Evolutionary conservation across 2,797 vertebrate species (phyloP).

Genomic region (Sebastes iracundus): DNA sequence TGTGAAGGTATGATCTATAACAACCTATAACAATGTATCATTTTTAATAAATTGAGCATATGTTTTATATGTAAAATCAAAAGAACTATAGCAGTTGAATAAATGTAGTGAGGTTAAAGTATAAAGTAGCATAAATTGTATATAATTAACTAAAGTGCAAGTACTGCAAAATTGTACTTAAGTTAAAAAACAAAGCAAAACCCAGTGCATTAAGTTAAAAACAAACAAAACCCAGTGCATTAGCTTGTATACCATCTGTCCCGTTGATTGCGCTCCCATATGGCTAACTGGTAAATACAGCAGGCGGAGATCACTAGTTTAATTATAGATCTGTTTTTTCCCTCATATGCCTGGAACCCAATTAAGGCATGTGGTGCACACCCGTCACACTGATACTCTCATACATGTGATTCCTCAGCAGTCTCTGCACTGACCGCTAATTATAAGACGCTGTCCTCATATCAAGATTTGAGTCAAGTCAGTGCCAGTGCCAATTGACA

Average conservation of each 20-base stretch:
- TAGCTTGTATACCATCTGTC: constrained; percentile 44
- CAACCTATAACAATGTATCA: not conserved
- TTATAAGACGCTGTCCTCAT: not conserved
- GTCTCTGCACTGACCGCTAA: constrained; percentile 17
- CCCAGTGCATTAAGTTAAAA: not conserved
- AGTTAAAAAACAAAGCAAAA: too few species aligned
- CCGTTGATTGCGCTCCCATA: constrained; percentile 25
- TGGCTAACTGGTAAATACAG: constrained; percentile 35
- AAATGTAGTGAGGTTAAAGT: not conserved
- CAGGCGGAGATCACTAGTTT: constrained; percentile 47
- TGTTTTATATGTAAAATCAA: not conserved
- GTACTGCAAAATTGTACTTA: not conserved
- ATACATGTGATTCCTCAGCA: constrained; percentile 15
- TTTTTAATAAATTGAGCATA: not conserved
- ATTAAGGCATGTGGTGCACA: constrained; percentile 40
- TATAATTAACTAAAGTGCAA: not conserved
- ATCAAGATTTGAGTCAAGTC: constrained; percentile 10
- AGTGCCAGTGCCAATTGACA: not conserved
- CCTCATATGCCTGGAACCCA: constrained; percentile 45
- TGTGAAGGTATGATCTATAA: not conserved
- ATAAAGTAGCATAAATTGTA: not conserved
- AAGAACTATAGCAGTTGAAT: not conserved
- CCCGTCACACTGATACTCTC: constrained; percentile 8
- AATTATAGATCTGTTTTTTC: constrained; percentile 51
- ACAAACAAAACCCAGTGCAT: not conserved